Conservation (phyloP, 2,113 vertebrate species). For the Uria aalge region DNA sequence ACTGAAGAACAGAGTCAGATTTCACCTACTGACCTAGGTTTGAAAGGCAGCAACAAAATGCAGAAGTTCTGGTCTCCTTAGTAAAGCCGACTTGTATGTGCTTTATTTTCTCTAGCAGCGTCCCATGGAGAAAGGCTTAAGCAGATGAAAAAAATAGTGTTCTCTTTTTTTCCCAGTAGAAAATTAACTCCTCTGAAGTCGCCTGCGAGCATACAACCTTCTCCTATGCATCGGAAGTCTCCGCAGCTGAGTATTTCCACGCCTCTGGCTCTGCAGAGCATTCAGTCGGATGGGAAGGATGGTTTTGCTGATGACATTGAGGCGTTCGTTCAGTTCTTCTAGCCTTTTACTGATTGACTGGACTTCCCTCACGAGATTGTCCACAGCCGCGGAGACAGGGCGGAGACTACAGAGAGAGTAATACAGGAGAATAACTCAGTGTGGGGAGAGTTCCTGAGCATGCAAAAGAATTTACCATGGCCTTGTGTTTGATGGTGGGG, state of each 20-base stretch:
- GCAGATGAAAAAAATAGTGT: not conserved
- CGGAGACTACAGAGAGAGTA: constrained; percentile 43
- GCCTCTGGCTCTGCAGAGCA: constrained; percentile 48
- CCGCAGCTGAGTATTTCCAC: constrained; percentile 36
- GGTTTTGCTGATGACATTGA: constrained; percentile 36
- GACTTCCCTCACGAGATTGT: constrained; percentile 67
- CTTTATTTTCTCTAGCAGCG: not conserved
- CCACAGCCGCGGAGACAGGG: constrained; percentile 62
- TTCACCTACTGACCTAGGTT: not conserved
- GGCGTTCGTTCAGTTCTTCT: constrained; percentile 50
- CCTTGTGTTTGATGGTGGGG: not conserved
- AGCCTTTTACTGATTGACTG: constrained; percentile 60
- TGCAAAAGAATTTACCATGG: not conserved
- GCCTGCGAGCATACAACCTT: constrained; percentile 36
- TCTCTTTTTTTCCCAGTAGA: not conserved
- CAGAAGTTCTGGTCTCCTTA: not conserved
- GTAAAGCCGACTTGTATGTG: not conserved
- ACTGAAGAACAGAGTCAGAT: not conserved
- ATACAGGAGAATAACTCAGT: not conserved
- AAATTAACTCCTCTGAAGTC: constrained; percentile 24
- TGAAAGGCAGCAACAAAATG: not conserved
- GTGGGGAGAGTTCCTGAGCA: not conserved
- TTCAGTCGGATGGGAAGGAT: constrained; percentile 32
- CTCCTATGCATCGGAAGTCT: constrained; percentile 30
- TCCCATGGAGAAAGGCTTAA: not conserved